These are phyloP conservation scores for Oscheius sp. DNA, from an alignment of 2,888 invertebrate genomes.

Conservation along the genomic window DNA sequence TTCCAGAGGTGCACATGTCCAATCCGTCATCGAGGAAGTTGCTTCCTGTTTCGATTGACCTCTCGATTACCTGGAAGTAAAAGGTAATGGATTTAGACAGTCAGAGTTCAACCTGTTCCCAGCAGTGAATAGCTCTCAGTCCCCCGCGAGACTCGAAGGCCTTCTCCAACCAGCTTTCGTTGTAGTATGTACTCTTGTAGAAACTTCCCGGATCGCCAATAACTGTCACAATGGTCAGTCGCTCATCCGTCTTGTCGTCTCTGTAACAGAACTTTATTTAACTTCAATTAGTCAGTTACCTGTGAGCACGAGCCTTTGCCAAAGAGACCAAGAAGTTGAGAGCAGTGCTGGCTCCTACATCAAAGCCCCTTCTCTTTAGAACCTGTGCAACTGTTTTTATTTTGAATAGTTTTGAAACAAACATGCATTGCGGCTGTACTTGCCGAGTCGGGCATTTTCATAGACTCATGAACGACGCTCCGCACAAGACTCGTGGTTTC, in stretches of 20 bases:
- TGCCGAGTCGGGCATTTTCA: conserved; percentile 68
- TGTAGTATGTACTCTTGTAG: conserved; percentile 55
- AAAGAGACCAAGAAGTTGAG: conserved; percentile 61
- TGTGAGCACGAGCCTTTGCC: conserved; percentile 48
- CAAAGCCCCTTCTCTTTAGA: conserved; percentile 45
- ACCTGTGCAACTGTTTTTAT: conserved; percentile 17
- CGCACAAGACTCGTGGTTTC: conserved; percentile 60
- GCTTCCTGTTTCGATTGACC: conserved; percentile 50
- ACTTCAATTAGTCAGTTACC: conserved; percentile 29
- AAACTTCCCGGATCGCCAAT: conserved; percentile 57
- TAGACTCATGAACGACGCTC: conserved; percentile 62
- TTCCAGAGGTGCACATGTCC: conserved; percentile 6
- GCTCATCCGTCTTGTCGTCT: conserved; percentile 22
- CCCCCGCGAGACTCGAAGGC: conserved; percentile 51
- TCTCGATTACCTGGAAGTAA: conserved; percentile 40
- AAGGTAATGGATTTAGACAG: background rate
- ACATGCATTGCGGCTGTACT: conserved; percentile 62
- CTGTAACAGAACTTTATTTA: conserved; percentile 3
- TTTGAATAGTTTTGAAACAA: background rate
- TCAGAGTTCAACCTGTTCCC: conserved; percentile 41
- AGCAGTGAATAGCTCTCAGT: conserved; percentile 50
- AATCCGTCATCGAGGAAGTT: conserved; percentile 42
- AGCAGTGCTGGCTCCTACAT: conserved; percentile 56
- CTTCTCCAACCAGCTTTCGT: conserved; percentile 51
- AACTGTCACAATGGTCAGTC: conserved; percentile 49